Evolutionary conservation across 2,888 invertebrate species (phyloP), one percentile per base, ranked within the genome.

Genomic region (Labia minor): DNA sequence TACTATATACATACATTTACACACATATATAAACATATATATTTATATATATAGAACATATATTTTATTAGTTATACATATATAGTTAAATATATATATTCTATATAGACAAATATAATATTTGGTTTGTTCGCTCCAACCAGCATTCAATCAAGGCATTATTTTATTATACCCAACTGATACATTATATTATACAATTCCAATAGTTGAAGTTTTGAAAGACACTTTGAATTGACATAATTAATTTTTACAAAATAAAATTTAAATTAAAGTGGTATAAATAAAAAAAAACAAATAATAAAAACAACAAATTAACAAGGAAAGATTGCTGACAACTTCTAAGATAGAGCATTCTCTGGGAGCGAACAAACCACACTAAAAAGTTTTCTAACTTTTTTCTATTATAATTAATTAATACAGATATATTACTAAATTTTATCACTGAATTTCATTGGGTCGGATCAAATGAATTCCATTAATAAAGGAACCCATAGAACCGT

Each of bases 211-310:
- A 49, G 49, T 49, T 11, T 49, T 49, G 49, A 49, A 49, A 49
- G 49, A 49, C 49, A 49, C 49, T 49, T 49, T 49, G 49, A 49
- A 49, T 49, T 49, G 49, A 49, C 49, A n/a, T 49, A 49, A 49
- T 49, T 49, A 49, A 49, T 16, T 49, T 49, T 49, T 49, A 49
- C 2, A n/a, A 49, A 49, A 49, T 49, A 49, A 49, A 49, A n/a
- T 8, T 26, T 6, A 26, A 26, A 26, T 26, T 26, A 26, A 26
- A 26, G 26, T 26, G n/a, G n/a, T n/a, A n/a, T n/a, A n/a, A n/a
- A n/a, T n/a, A n/a, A n/a, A n/a, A n/a, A n/a, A n/a, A n/a, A n/a
- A n/a, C n/a, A n/a, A n/a, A n/a, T n/a, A n/a, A n/a, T n/a, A n/a
- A n/a, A n/a, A n/a, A n/a, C n/a, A n/a, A n/a, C n/a, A n/a, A n/a